These are phyloP conservation scores for Brotula barbata DNA, from an alignment of 2,797 vertebrate species.

Conservation along the genomic window DNA sequence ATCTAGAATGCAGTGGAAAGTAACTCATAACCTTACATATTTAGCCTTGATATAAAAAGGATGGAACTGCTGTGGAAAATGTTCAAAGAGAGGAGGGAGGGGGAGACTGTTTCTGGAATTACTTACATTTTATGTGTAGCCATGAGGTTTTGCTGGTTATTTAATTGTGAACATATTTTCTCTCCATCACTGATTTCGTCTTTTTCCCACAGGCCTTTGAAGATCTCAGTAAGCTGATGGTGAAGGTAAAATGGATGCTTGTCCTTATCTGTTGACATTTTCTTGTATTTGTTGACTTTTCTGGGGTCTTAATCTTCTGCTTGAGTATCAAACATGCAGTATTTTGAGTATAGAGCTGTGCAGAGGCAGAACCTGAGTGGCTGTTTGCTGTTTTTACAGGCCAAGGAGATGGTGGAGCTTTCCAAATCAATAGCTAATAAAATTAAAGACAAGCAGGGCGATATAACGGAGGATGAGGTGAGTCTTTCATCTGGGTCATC, in stretches of 20 bases:
- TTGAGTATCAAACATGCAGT: neutral
- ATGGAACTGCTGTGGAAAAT: neutral
- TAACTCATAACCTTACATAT: neutral
- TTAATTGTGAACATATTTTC: slow-evolving; percentile 41
- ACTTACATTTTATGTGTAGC: slow-evolving; percentile 24
- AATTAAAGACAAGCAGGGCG: slow-evolving; percentile 98
- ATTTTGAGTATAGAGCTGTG: neutral
- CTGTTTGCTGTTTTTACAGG: slow-evolving; percentile 77
- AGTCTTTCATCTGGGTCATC: slow-evolving; percentile 14
- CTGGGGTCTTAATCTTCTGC: neutral
- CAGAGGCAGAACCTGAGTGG: neutral
- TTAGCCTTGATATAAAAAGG: slow-evolving; percentile 4
- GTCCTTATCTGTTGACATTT: slow-evolving; percentile 10
- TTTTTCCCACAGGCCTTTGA: slow-evolving; percentile 88
- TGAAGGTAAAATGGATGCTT: slow-evolving; percentile 84
- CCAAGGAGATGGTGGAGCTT: slow-evolving; percentile 99
- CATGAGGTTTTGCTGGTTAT: slow-evolving; percentile 38
- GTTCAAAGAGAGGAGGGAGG: neutral
- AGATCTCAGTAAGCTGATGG: slow-evolving; percentile 98
- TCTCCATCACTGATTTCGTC: slow-evolving; percentile 10
- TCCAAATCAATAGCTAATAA: slow-evolving; percentile 97
- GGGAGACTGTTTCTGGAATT: slow-evolving; percentile 23
- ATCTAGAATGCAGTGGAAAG: slow-evolving; percentile 12
- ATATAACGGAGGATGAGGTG: slow-evolving; percentile 98
- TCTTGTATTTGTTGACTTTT: neutral